Conservation (phyloP, 2,888 invertebrate species). For the Ormyrus labotus region DNA sequence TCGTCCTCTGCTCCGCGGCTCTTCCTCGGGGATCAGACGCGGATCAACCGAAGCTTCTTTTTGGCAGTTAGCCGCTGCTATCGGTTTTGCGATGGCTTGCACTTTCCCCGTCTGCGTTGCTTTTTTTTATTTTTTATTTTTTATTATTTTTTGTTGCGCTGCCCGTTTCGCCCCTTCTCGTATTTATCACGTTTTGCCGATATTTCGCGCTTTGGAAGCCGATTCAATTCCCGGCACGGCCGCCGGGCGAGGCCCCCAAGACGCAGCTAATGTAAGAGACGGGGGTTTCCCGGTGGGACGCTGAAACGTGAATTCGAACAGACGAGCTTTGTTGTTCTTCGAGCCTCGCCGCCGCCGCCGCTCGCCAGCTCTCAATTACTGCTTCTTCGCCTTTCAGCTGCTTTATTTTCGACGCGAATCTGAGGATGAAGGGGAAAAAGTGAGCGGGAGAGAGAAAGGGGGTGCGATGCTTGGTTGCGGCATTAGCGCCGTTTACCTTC, state of each 20-base stretch:
- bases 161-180: neutral
- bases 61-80: neutral
- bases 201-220: conserved; percentile 2
- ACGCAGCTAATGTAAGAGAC: conserved; percentile 18
- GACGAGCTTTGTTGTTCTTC: neutral
- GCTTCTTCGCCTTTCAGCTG: neutral
- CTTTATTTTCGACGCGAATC: neutral
- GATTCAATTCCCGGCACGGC: conserved; percentile 29
- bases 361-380: neutral
- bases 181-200: conserved; percentile 44
- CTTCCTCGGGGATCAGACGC: conserved; percentile 7
- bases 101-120: too few species aligned
- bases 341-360: neutral
- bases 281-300: conserved; percentile 21
- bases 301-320: conserved; percentile 8
- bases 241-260: neutral
- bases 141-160: neutral
- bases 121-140: too few species aligned
- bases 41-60: neutral
- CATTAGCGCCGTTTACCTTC: conserved; percentile 50
- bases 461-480: conserved; percentile 24
- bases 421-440: neutral
- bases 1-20: neutral
- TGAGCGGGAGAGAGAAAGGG: neutral
- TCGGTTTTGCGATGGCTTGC: too few species aligned